A percentile compares a stretch with the other conserved stretches of the same genome.
Conservation (phyloP, 2,888 invertebrate genomes). For the Sialis fuliginosa region DNA sequence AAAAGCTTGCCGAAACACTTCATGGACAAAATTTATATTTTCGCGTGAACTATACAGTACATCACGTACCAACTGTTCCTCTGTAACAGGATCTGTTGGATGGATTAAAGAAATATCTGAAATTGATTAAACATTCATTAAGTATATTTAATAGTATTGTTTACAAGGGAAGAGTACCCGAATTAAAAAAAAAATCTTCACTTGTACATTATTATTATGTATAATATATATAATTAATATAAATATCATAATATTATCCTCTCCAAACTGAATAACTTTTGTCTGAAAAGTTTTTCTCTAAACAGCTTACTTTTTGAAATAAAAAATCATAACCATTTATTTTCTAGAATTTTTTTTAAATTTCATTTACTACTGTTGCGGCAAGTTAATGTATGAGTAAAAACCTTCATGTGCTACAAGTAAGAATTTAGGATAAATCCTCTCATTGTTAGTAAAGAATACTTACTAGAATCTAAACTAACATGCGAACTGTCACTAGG, state of each 20-base stretch:
- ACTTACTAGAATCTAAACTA: slow-evolving; percentile 40
- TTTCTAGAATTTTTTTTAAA: no score
- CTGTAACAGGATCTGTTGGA: slow-evolving; percentile 20
- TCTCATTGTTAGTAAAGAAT: neutral
- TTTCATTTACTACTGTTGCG: no score
- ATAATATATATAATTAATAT: neutral
- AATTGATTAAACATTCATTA: slow-evolving; percentile 7
- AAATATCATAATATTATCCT: neutral
- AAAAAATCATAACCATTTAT: no score
- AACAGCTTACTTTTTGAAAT: no score
- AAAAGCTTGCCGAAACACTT: slow-evolving; percentile 86
- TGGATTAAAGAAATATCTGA: slow-evolving; percentile 20
- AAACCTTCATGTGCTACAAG: no score
- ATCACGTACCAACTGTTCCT: slow-evolving; percentile 52
- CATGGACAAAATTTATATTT: slow-evolving; percentile 88
- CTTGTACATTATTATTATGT: neutral
- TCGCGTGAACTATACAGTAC: slow-evolving; percentile 76
- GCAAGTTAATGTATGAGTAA: no score
- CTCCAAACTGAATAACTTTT: neutral
- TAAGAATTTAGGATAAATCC: no score
- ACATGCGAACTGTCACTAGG: slow-evolving; percentile 38
- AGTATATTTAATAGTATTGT: neutral
- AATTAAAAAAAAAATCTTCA: neutral
- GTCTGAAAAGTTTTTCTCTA: no score
- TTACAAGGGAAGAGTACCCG: neutral